A percentile compares a stretch with the other conserved stretches of the same genome.
Evolutionary conservation across 1,140 invertebrate species (phyloP).

Genomic region (Aphaenogaster ashmeadi): DNA sequence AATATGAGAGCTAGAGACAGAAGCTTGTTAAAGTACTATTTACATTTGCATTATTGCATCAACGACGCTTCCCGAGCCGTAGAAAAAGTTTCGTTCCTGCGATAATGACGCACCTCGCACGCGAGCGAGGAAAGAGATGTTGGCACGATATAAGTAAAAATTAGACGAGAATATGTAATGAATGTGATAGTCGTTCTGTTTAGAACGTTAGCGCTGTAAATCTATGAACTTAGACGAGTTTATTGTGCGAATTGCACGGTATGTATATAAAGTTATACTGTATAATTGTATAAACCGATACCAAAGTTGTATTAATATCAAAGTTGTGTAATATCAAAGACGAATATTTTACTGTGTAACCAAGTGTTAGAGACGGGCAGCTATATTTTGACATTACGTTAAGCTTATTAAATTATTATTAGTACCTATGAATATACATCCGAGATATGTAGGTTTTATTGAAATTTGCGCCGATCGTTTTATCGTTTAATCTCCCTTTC

Average conservation of each 20-base stretch:
- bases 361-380: conserved; percentile 53
- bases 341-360: conserved; percentile 79
- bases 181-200: conserved; percentile 83
- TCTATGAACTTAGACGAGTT: conserved; percentile 54
- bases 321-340: conserved; percentile 81
- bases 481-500: conserved; percentile 60
- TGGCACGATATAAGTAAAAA: conserved; percentile 13
- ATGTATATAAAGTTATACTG: conserved; percentile 75
- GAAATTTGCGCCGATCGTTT: conserved; percentile 64
- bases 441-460: conserved; percentile 66
- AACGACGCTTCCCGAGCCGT: conserved; percentile 20
- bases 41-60: conserved; percentile 29
- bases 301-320: conserved; percentile 82
- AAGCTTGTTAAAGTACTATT: conserved; percentile 38
- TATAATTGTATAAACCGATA: conserved; percentile 80
- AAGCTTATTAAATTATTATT: conserved; percentile 81
- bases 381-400: conserved; percentile 76
- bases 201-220: conserved; percentile 74
- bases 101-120: conserved; percentile 46
- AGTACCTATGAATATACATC: conserved; percentile 64
- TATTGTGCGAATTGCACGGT: conserved; percentile 43
- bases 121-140: conserved; percentile 11
- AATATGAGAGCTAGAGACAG: not conserved
- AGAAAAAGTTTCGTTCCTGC: conserved; percentile 53
- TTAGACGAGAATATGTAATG: conserved; percentile 75